Conservation (phyloP, 2,888 invertebrate species). For the Hypsopygia costalis region DNA sequence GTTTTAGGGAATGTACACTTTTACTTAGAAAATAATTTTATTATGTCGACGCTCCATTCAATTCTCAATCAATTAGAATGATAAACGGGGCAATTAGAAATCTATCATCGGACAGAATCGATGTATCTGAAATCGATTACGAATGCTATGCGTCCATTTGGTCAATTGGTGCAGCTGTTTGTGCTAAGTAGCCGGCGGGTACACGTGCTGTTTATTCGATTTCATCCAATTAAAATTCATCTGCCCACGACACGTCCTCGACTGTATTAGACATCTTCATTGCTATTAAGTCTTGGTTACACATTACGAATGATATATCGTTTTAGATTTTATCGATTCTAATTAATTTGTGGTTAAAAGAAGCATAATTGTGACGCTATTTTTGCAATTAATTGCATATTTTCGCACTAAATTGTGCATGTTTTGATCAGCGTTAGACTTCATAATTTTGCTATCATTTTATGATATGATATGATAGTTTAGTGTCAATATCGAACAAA, state of each 20-base stretch:
- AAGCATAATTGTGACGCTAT: too few relatives aligned
- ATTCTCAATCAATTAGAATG: constrained; percentile 4
- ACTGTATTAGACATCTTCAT: constrained; percentile 28
- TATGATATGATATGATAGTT: too few relatives aligned
- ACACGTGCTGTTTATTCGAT: constrained; percentile 13
- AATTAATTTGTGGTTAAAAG: too few relatives aligned
- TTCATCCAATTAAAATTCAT: constrained; percentile 14
- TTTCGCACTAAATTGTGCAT: too few relatives aligned
- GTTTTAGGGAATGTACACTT: constrained; percentile 4
- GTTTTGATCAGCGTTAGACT: too few relatives aligned
- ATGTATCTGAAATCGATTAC: background rate
- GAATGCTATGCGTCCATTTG: too few relatives aligned
- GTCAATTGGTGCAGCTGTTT: too few relatives aligned
- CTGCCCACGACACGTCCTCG: constrained; percentile 12
- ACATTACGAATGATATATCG: constrained; percentile 9
- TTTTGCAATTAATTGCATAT: too few relatives aligned
- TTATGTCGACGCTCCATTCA: too few relatives aligned
- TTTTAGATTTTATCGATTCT: background rate
- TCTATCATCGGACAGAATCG: constrained; percentile 1
- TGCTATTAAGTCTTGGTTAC: constrained; percentile 16
- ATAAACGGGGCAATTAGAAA: constrained; percentile 4
- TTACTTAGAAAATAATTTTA: constrained; percentile 4
- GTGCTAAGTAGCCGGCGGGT: constrained; percentile 1
- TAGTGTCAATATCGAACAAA: too few relatives aligned
- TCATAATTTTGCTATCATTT: too few relatives aligned